A percentile compares a stretch with the other conserved stretches of the same genome.
phyloP scores from a whole-genome alignment of 2,113 vertebrate genomes.

The Melospiza melodia region DNA sequence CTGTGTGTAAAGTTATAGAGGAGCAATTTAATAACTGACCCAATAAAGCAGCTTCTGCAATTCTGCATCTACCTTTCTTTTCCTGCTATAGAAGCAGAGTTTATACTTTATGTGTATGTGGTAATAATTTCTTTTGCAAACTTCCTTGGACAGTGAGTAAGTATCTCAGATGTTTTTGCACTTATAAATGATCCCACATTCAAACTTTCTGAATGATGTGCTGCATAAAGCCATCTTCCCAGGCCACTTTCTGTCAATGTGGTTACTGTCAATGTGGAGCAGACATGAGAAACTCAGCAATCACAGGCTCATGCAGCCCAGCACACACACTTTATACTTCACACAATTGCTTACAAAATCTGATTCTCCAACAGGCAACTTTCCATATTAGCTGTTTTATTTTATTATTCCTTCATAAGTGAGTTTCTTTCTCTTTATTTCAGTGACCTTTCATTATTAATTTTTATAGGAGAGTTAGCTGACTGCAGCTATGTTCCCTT shows the following conservation, averaged over 20 bases:
- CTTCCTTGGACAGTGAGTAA: background rate
- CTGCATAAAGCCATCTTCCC: background rate
- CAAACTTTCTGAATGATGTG: background rate
- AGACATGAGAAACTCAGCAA: background rate
- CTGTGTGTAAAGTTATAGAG: background rate
- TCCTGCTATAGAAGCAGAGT: background rate
- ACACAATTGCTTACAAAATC: background rate
- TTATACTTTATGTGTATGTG: background rate
- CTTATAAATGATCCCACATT: background rate
- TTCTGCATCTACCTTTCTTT: background rate
- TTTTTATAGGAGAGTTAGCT: constrained; percentile 9
- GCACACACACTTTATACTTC: background rate
- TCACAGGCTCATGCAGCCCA: background rate
- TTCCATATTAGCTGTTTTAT: background rate
- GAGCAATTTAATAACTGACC: background rate
- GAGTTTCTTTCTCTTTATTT: constrained; percentile 3
- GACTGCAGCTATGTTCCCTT: constrained; percentile 1
- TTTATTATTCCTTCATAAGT: constrained; percentile 13
- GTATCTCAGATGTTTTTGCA: background rate
- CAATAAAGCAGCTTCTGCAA: background rate
- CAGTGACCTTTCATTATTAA: background rate
- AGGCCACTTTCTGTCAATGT: background rate
- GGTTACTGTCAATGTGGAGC: background rate
- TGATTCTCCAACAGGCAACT: background rate
- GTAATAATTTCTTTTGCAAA: background rate